These are phyloP conservation scores for Echinometra lucunter DNA, from an alignment of 53 echinoderm and acorn worm genomes.

Conservation along the genomic window DNA sequence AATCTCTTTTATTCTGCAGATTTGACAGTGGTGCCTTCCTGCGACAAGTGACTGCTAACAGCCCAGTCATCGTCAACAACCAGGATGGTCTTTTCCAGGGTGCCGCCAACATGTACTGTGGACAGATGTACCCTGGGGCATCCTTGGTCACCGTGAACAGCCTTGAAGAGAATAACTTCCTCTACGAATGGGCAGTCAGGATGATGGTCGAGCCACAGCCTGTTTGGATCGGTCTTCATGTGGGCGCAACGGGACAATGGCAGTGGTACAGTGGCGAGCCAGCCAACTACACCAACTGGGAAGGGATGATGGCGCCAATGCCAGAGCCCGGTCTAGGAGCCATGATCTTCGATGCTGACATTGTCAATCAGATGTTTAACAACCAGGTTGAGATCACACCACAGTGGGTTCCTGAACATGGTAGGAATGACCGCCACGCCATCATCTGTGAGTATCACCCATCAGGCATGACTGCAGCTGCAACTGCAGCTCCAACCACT, in stretches of 20 bases:
- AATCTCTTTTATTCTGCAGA: slow-evolving; percentile 5
- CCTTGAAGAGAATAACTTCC: slow-evolving; percentile 42
- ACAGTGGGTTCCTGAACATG: slow-evolving; percentile 61
- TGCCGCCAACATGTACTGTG: slow-evolving; percentile 24
- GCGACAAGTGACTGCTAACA: not conserved
- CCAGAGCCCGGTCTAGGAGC: slow-evolving; percentile 56
- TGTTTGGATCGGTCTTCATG: slow-evolving; percentile 60
- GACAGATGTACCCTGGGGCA: not conserved
- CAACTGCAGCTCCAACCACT: not conserved
- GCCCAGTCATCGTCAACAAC: not conserved
- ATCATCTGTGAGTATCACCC: slow-evolving; percentile 66
- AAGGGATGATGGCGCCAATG: not conserved
- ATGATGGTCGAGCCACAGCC: slow-evolving; percentile 8
- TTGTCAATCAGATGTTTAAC: not conserved
- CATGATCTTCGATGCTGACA: slow-evolving; percentile 62
- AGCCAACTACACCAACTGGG: slow-evolving; percentile 41
- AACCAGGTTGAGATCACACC: slow-evolving; percentile 45
- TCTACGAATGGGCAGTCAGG: slow-evolving; percentile 60
- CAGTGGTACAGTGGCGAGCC: slow-evolving; percentile 65
- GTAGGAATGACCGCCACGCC: slow-evolving; percentile 1
- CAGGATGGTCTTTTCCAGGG: slow-evolving; percentile 22
- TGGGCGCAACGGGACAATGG: slow-evolving; percentile 1
- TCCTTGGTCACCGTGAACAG: slow-evolving; percentile 39
- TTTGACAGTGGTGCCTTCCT: slow-evolving; percentile 45
- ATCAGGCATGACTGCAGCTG: not conserved